These are phyloP conservation scores for Ditula angustiorana DNA, from an alignment of 2,888 invertebrate species.

Conservation along the genomic window DNA sequence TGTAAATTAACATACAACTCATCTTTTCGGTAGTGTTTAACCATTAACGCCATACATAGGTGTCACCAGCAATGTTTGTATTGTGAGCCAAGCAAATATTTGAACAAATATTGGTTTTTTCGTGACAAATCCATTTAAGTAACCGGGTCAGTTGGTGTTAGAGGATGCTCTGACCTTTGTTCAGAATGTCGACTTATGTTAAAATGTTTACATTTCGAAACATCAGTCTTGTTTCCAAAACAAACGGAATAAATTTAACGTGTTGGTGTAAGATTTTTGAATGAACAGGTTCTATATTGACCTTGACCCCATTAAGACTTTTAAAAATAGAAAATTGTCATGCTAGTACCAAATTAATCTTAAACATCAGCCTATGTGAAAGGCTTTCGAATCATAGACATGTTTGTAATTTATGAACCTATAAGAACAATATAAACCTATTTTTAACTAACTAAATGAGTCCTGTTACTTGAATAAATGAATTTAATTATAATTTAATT, in stretches of 20 bases:
- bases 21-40: background rate
- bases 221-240: background rate
- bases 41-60: background rate
- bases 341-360: too few relatives aligned
- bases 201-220: slow-evolving; percentile 15
- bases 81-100: slow-evolving; percentile 29
- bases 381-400: too few relatives aligned
- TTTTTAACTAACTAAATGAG: too few relatives aligned
- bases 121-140: slow-evolving; percentile 39
- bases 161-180: slow-evolving; percentile 32
- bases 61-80: slow-evolving; percentile 2
- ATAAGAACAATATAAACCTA: too few relatives aligned
- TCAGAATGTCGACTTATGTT: slow-evolving; percentile 18
- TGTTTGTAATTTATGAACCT: too few relatives aligned
- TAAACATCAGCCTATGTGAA: too few relatives aligned
- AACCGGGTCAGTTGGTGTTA: slow-evolving; percentile 36
- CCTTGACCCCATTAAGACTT: slow-evolving; percentile 24
- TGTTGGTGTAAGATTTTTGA: background rate
- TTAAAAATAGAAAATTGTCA: too few relatives aligned
- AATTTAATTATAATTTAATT: too few relatives aligned
- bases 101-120: slow-evolving; percentile 19
- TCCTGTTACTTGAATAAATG: too few relatives aligned
- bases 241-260: background rate
- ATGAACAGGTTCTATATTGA: background rate
- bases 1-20: background rate